These are phyloP conservation scores for Coelopa frigida DNA, from an alignment of 1,140 invertebrate genomes.

Conservation along the genomic window DNA sequence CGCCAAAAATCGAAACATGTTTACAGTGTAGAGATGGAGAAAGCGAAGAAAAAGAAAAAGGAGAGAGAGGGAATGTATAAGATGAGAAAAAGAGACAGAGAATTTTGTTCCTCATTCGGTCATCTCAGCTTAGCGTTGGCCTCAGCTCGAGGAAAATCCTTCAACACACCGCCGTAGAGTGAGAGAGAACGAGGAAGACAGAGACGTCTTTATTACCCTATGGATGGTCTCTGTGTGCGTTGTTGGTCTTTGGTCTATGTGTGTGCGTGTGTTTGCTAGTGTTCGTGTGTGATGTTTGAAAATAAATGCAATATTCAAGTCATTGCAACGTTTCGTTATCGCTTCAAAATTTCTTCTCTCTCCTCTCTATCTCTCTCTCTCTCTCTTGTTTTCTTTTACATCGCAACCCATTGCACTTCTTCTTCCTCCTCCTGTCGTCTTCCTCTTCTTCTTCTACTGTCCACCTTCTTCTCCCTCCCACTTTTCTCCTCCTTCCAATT, in stretches of 20 bases:
- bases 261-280: constrained; percentile 10
- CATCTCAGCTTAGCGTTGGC: no score
- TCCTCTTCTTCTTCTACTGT: background rate
- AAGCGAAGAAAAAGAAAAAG: no score
- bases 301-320: constrained; percentile 43
- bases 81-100: no score
- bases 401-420: background rate
- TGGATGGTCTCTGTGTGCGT: no score
- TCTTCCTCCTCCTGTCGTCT: background rate
- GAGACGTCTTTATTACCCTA: constrained; percentile 32
- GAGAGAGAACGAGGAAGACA: constrained; percentile 10
- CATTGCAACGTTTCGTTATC: constrained; percentile 37
- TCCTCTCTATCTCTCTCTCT: background rate
- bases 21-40: no score
- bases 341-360: no score
- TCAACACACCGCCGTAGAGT: constrained; percentile 25
- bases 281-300: constrained; percentile 14
- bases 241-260: no score
- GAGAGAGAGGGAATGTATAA: no score
- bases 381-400: background rate
- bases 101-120: no score
- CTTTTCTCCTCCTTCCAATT: constrained; percentile 11
- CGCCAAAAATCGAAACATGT: no score
- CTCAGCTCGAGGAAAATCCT: constrained; percentile 29
- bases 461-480: constrained; percentile 1